phyloP scores from a whole-genome alignment of 1,140 invertebrate genomes.

The Meloidogyne chitwoodi region DNA sequence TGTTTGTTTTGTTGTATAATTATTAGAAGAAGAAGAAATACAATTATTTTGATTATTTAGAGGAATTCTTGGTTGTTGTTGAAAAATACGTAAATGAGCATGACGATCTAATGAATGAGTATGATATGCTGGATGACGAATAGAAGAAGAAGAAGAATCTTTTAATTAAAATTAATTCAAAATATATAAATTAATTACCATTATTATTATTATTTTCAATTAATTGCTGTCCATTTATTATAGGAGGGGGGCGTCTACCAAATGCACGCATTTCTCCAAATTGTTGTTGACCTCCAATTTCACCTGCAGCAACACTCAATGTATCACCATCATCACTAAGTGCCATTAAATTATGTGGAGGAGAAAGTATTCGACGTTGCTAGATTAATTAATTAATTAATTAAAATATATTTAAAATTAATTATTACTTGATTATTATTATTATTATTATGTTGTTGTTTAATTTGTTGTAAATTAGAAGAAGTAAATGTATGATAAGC shows the following conservation, averaged over 20 bases:
- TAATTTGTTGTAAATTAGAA: neutral
- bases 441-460: too few relatives aligned
- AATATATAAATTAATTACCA: neutral
- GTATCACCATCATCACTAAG: slow-evolving; percentile 21
- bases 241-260: too few relatives aligned
- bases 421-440: neutral
- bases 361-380: slow-evolving; percentile 7
- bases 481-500: slow-evolving; percentile 16
- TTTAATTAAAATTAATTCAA: neutral
- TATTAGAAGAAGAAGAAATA: neutral
- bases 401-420: neutral
- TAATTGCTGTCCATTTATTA: neutral
- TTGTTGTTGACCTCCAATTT: slow-evolving; percentile 7
- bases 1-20: neutral
- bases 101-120: slow-evolving; percentile 33
- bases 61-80: neutral
- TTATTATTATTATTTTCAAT: neutral
- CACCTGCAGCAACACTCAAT: slow-evolving; percentile 14
- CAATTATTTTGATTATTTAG: neutral
- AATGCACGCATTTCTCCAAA: neutral
- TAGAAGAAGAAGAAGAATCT: neutral
- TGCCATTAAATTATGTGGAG: slow-evolving; percentile 17
- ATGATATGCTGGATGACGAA: slow-evolving; percentile 27
- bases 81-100: slow-evolving; percentile 25
- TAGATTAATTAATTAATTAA: neutral